Conservation (phyloP, 2,797 vertebrate genomes). For the Heteromormyrus szaboi region DNA sequence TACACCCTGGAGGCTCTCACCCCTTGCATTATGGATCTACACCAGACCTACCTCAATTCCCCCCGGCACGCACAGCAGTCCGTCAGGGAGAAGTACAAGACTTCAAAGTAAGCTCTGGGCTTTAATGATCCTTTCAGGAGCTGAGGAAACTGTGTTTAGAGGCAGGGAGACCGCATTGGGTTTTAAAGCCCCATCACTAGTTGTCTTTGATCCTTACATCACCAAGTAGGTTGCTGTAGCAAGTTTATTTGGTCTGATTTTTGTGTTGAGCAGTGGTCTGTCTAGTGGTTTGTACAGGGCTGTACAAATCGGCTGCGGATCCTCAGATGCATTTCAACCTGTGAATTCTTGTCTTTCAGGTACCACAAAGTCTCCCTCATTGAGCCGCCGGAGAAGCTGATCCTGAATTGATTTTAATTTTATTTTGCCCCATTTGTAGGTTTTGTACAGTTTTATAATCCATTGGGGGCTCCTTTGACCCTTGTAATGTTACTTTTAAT, state of each 20-base stretch:
- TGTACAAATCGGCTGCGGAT: not conserved
- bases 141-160: not conserved
- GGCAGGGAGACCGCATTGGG: not conserved
- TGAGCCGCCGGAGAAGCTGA: conserved; percentile 71
- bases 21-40: conserved; percentile 82
- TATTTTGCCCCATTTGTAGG: conserved; percentile 18
- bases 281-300: not conserved
- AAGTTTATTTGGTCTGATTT: not conserved
- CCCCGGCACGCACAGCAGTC: conserved; percentile 89
- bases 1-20: conserved; percentile 79
- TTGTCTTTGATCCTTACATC: not conserved
- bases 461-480: conserved; percentile 14
- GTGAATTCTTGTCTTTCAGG: conserved; percentile 49
- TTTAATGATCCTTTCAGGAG: not conserved
- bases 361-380: conserved; percentile 81
- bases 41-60: conserved; percentile 75
- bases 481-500: not conserved
- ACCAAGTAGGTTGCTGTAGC: not conserved
- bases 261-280: not conserved
- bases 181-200: not conserved
- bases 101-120: conserved; percentile 69
- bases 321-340: not conserved
- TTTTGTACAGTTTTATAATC: conserved; percentile 35
- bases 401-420: conserved; percentile 51
- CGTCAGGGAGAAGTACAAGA: conserved; percentile 91